Base-by-base conservation (phyloP, 30 jellyfish, hydroid and myxozoan species). In the Morbakka virulenta region DNA sequence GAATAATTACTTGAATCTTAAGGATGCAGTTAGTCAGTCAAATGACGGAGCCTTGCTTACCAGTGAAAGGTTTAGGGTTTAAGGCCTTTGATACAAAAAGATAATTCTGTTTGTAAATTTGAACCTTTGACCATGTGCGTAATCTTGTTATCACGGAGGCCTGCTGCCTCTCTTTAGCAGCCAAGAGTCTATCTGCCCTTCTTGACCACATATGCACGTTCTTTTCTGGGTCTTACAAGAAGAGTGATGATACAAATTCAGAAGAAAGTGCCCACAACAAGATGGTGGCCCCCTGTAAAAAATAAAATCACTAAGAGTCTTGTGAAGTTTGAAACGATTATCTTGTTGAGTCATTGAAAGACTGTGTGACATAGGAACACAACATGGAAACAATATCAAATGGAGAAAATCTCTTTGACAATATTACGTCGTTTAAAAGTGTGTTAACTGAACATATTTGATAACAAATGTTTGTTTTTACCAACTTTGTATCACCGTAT, bases 81-180 rank as follows among this genome's bases (percentile, higher is more conserved):
- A 31, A 74, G 35, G 63, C 23, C 27, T 26, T 74, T 49, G 1
- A 67, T 72, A 9, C 84, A 72, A 35, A 2, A 11, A 0, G 84
- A 12, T 0, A 13, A 4, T 25, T 73, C 77, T 72, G 84, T 73
- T 0, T 72, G 1, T 72, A 71, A n/a, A 71, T 71, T 6, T 49
- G 83, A 74, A 71, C 83, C 51, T 32, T 49, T 21, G 84, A 41
- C 49, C 84, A 72, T 50, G 79, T 72, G 3, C 26, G 50, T 21
- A 72, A 50, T 35, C 84, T 48, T 1, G 84, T 50, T 1, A 72
- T 72, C 0, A 72, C 50, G 76, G 77, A 30, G 1, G 81, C 81
- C 27, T 69, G 81, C 47, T 1, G 67, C 0, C 1, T 69, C 1
- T 69, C 81, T 32, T 35, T 69, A 30, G 1, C 81, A 36, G 81